Base-by-base conservation (phyloP, 64 coral and sea anemone species). In the Cladopsammia gracilis region DNA sequence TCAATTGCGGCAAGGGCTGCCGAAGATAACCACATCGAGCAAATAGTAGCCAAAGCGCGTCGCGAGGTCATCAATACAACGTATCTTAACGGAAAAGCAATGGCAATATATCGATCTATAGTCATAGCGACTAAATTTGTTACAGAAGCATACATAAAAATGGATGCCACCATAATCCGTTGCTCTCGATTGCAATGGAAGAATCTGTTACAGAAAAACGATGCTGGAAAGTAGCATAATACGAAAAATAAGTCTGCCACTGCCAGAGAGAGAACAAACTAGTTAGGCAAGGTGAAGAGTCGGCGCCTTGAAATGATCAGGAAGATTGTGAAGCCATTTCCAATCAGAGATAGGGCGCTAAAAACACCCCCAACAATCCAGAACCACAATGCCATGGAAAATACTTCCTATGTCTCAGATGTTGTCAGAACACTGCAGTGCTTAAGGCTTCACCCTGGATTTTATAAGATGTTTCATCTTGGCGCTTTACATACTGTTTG, bases 121-220 rank as follows among this genome's bases (percentile, higher is more conserved):
- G 45, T 75, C 72, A 75, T 47, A 2, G 46, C 72, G 19, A 75
- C 15, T 43, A 75, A 75, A 49, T 75, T 49, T 49, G 72, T 49
- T 75, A 75, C 72, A 13, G 72, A 75, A 5, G 72, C 72, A 75
- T 75, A 75, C 72, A 75, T 75, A 46, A 75, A 75, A 18, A 75
- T 7, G 45, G 47, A 75, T 49, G 46, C 72, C 26, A 75, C 15
- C 72, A 75, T 75, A 49, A 75, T 75, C 7, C 72, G 72, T 18
- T 75, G 12, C 7, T 20, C 72, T 8, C 72, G 72, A 75, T 75
- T 48, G 72, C 72, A 75, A 42, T 75, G 72, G 18, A 75, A 75
- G 18, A 48, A 15, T 46, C 20, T 5, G 20, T 75, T 75, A 43
- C 72, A 75, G 45, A 75, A 48, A 11, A 75, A 75, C 26, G 72